Conservation (phyloP, 2,113 vertebrate species). For the Numida meleagris region DNA sequence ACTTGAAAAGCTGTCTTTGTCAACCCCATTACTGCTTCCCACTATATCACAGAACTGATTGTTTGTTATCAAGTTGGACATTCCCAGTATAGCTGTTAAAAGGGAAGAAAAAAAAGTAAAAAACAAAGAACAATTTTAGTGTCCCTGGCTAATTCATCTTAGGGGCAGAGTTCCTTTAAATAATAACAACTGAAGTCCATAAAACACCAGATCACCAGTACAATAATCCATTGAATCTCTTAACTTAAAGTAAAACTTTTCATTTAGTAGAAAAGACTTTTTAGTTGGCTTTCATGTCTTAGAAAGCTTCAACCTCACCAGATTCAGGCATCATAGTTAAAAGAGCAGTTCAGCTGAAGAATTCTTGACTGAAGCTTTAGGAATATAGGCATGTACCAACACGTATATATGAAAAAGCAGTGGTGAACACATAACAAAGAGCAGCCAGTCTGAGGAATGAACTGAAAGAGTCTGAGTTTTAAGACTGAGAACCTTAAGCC, state of each 20-base stretch:
- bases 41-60: constrained; percentile 83
- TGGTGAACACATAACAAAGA: background rate
- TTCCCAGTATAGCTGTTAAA: constrained; percentile 92
- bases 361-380: background rate
- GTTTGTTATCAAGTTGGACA: constrained; percentile 92
- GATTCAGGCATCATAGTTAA: background rate
- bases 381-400: background rate
- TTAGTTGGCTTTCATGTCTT: background rate
- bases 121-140: background rate
- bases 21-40: constrained; percentile 78
- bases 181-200: background rate
- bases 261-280: background rate
- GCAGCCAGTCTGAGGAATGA: background rate
- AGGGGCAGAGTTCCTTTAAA: background rate
- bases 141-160: background rate
- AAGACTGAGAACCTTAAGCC: background rate
- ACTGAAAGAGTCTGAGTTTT: background rate
- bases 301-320: background rate
- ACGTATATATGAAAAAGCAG: background rate
- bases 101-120: background rate
- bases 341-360: background rate
- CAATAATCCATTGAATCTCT: background rate
- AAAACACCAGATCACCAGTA: background rate
- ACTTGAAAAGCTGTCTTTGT: constrained; percentile 84
- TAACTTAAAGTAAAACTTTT: background rate